Percentiles rank a stretch among this genome's conserved stretches.
phyloP scores from a whole-genome alignment of 2,797 vertebrate genomes.

The Amazona ochrocephala region DNA sequence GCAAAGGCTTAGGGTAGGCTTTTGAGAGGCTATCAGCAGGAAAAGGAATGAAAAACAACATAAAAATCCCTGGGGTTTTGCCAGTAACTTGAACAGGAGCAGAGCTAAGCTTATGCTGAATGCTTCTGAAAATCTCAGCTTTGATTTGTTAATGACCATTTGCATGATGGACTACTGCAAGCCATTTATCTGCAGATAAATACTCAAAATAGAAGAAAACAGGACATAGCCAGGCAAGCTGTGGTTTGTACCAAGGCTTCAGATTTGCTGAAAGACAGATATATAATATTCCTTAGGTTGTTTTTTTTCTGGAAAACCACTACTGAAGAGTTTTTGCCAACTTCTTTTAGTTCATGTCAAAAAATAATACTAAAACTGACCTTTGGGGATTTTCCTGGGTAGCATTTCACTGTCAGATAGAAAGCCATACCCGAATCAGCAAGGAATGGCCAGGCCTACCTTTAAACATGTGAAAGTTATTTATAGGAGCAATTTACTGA shows the following conservation, averaged over 20 bases:
- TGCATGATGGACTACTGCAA: slow-evolving; percentile 18
- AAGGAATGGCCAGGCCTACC: neutral
- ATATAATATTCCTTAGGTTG: neutral
- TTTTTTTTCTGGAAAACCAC: slow-evolving; percentile 41
- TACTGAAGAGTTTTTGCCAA: slow-evolving; percentile 33
- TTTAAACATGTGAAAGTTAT: slow-evolving; percentile 38
- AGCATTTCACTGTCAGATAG: slow-evolving; percentile 23
- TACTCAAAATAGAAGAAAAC: slow-evolving; percentile 38
- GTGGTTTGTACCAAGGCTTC: slow-evolving; percentile 45
- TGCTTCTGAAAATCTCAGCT: slow-evolving; percentile 28
- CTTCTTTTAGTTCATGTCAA: neutral
- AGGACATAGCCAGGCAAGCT: slow-evolving; percentile 24
- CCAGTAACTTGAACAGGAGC: neutral
- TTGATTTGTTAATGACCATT: slow-evolving; percentile 45
- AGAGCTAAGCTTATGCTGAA: neutral
- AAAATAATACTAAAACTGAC: slow-evolving; percentile 51
- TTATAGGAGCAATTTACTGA: slow-evolving; percentile 7
- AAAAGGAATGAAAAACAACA: neutral
- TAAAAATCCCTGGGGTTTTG: neutral
- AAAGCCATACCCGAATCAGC: slow-evolving; percentile 23
- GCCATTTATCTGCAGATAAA: slow-evolving; percentile 23
- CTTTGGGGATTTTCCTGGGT: slow-evolving; percentile 42
- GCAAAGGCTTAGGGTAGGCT: neutral
- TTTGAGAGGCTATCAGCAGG: neutral
- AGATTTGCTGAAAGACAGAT: slow-evolving; percentile 51